These are phyloP conservation scores for Calypte anna DNA, from an alignment of 2,113 vertebrate genomes.

Conservation along the genomic window DNA sequence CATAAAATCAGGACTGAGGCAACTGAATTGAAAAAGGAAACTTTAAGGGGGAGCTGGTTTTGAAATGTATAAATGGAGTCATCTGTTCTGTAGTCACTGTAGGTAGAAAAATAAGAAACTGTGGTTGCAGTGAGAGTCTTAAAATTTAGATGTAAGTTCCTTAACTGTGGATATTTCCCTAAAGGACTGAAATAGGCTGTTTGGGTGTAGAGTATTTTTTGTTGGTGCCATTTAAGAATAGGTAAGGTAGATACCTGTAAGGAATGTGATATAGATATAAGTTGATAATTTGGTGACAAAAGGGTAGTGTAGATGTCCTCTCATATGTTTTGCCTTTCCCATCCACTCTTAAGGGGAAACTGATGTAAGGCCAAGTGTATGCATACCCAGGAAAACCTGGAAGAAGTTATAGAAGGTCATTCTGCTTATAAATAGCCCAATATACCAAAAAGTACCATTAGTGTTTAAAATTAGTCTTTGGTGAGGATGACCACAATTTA, in stretches of 20 bases:
- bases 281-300: not conserved
- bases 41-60: not conserved
- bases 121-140: not conserved
- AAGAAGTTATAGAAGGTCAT: not conserved
- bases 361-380: not conserved
- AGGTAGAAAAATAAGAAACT: not conserved
- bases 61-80: not conserved
- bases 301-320: not conserved
- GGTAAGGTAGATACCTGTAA: not conserved
- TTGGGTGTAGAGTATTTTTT: not conserved
- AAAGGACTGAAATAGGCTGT: not conserved
- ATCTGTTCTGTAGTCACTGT: not conserved
- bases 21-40: not conserved
- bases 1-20: not conserved
- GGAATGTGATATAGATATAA: not conserved
- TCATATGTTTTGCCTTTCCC: not conserved
- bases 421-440: not conserved
- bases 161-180: not conserved
- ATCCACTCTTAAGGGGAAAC: not conserved
- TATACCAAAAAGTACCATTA: not conserved
- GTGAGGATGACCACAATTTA: not conserved
- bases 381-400: not conserved
- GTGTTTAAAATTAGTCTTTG: not conserved
- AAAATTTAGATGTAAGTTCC: not conserved
- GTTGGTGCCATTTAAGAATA: not conserved